Base-by-base conservation (phyloP, 2,113 vertebrate genomes). In the Ageneiosus marmoratus region DNA sequence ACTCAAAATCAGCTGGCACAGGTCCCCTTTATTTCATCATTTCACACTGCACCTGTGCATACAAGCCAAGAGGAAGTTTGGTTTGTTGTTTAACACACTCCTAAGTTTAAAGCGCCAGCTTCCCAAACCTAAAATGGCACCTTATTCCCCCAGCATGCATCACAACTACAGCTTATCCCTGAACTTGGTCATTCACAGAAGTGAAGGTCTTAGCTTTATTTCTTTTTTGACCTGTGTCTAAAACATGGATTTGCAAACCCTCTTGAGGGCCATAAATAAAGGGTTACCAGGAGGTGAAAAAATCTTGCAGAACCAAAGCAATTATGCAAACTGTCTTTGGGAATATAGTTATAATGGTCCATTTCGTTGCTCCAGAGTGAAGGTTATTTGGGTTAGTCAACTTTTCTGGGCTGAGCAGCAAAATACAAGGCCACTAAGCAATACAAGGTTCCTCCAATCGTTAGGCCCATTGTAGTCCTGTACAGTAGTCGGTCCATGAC, bases 391-490 rank as follows among this genome's bases (percentile, higher is more conserved):
- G 16, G n/a, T 77, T 77, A 77, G 5, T 77, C 53, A 58, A 8
- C 32, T 58, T 77, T 77, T 41, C 34, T 77, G 9, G 75, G 75
- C 75, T 75, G 95, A 29, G 97, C 91, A 9, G 96, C 96, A 81
- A 97, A 94, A 93, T 97, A 97, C 74, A 99, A 92, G 1, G 97
- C 98, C 74, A 99, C 77, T 77, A 99, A 89, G 85, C 96, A 98
- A 91, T 99, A 99, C 88, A 97, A 89, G 84, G 94, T 93, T 82
- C 97, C 98, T 37, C 97, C 97, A 65, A 98, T 37, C 0, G 97
- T 97, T 83, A 99, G 94, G 58, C 96, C 97, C 97, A 99, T 97
- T 41, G 97, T 99, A 93, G 96, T 99, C 91, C 97, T 95, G 92
- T 99, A 99, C 60, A 99, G 95, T 80, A 99, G 93, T 83, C 87